These are phyloP conservation scores for Tetrapedia diversipes DNA, from an alignment of 2,888 invertebrate species.

Conservation along the genomic window DNA sequence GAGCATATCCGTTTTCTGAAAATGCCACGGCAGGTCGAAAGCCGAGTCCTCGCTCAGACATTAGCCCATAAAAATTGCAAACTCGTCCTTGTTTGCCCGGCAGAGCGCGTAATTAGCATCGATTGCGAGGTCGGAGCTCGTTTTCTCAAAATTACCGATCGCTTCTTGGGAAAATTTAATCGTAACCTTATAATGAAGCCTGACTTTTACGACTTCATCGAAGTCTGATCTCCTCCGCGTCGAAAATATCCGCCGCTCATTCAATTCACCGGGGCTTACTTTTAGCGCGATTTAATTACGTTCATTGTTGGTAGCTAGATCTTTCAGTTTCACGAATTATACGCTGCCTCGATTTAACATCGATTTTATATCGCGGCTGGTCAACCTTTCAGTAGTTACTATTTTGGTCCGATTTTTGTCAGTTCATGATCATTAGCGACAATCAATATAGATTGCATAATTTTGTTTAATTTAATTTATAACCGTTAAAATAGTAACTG, in stretches of 20 bases:
- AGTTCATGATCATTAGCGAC: no score
- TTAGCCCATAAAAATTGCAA: constrained; percentile 47
- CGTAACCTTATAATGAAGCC: no score
- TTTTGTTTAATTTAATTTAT: no score
- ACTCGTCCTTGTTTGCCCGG: constrained; percentile 43
- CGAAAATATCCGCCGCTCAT: neutral
- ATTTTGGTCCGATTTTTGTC: no score
- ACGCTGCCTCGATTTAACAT: neutral
- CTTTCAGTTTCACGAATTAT: neutral
- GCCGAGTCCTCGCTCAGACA: constrained; percentile 31
- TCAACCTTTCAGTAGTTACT: no score
- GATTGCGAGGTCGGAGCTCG: constrained; percentile 10
- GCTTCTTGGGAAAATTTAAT: constrained; percentile 3
- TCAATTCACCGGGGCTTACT: neutral
- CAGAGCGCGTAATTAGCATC: constrained; percentile 45
- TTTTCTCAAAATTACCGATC: constrained; percentile 21
- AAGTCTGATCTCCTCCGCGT: neutral
- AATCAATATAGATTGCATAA: no score
- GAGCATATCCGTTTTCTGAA: constrained; percentile 26
- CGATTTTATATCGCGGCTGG: neutral
- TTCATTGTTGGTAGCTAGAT: neutral
- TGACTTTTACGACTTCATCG: neutral
- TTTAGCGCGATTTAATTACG: neutral
- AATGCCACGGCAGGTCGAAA: constrained; percentile 9
- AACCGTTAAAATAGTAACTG: no score